These are phyloP conservation scores for Copidosoma floridanum DNA, from an alignment of 1,140 invertebrate species.

Conservation along the genomic window DNA sequence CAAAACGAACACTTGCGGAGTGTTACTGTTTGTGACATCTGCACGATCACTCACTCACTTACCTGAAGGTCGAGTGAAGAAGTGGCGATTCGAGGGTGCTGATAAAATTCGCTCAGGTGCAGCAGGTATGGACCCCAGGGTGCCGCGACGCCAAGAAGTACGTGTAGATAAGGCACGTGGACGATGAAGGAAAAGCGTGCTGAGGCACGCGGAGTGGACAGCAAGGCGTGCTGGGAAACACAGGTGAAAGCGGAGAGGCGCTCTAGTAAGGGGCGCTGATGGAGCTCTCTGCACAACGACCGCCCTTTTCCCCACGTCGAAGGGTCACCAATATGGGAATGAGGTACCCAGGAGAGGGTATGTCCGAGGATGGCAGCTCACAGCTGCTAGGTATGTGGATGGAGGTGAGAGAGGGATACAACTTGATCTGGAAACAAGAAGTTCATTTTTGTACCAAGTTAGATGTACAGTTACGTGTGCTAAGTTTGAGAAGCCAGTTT, in stretches of 20 bases:
- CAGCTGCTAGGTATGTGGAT: not conserved
- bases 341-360: not conserved
- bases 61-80: too few relatives aligned
- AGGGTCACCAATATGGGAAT: not conserved
- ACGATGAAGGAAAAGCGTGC: not conserved
- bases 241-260: too few relatives aligned
- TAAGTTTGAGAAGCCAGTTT: not conserved
- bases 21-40: too few relatives aligned
- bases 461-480: not conserved
- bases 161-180: not conserved
- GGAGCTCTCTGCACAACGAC: too few relatives aligned
- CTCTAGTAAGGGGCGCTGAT: too few relatives aligned
- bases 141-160: not conserved
- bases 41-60: too few relatives aligned
- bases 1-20: not conserved
- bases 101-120: not conserved
- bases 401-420: not conserved
- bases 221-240: too few relatives aligned
- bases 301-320: not conserved
- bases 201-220: not conserved
- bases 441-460: not conserved
- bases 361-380: too few relatives aligned
- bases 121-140: too few relatives aligned
- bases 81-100: not conserved
- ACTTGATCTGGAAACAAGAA: not conserved